These are phyloP conservation scores for Paramuricea clavata DNA, from an alignment of 92 coral and sea anemone species.

Conservation along the genomic window DNA sequence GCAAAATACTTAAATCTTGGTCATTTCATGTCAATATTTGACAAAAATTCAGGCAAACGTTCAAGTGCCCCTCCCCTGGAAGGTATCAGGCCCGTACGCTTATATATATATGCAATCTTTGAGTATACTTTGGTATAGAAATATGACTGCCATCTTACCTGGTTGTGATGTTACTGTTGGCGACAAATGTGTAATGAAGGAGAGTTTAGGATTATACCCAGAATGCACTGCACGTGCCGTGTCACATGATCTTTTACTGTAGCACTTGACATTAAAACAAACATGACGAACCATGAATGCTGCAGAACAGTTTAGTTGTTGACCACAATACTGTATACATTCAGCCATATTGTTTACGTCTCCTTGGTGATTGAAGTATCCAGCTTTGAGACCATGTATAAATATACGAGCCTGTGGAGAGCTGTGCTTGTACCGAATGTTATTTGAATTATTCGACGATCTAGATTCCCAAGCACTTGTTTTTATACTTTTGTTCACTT, in stretches of 20 bases:
- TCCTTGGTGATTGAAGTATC: slow-evolving; percentile 85
- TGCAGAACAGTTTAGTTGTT: slow-evolving; percentile 77
- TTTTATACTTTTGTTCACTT: slow-evolving; percentile 17
- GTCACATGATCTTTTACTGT: slow-evolving; percentile 68
- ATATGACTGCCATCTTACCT: background rate
- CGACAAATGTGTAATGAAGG: slow-evolving; percentile 75
- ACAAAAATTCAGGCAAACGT: no score
- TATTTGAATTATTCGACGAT: slow-evolving; percentile 62
- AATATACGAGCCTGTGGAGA: slow-evolving; percentile 78
- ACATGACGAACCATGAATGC: slow-evolving; percentile 94
- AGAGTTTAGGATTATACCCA: slow-evolving; percentile 84
- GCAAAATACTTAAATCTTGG: no score
- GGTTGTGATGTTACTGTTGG: background rate
- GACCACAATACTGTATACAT: slow-evolving; percentile 83
- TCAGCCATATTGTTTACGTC: slow-evolving; percentile 74
- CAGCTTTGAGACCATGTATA: slow-evolving; percentile 81
- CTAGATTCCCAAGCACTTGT: slow-evolving; percentile 64
- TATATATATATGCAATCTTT: background rate
- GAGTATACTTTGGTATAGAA: background rate
- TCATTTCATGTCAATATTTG: no score
- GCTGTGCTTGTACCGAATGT: slow-evolving; percentile 69
- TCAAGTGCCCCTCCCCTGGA: no score
- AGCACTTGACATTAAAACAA: slow-evolving; percentile 92
- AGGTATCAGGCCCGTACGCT: no score
- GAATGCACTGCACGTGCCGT: slow-evolving; percentile 89